Evolutionary conservation across 1,140 invertebrate genomes (phyloP).

Genomic region (Trinorchestia longiramus): DNA sequence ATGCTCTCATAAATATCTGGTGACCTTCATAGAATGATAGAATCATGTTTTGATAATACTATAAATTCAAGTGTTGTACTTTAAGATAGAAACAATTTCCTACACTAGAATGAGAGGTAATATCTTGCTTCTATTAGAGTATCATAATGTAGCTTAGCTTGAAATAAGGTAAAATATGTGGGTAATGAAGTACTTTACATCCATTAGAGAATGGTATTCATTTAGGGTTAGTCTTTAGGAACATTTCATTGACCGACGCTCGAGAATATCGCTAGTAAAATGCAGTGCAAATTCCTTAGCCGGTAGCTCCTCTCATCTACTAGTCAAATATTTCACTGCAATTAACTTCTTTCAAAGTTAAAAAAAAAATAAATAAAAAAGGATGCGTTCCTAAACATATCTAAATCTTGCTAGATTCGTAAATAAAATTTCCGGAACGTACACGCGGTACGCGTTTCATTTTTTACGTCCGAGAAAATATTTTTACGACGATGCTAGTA

Average conservation of each 20-base stretch:
- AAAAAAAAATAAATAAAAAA: background rate
- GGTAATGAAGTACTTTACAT: background rate
- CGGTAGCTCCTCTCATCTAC: background rate
- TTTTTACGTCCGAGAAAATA: background rate
- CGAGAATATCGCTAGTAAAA: background rate
- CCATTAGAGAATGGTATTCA: background rate
- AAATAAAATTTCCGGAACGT: background rate
- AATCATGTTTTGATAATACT: background rate
- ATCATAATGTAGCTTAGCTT: background rate
- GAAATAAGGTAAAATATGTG: background rate
- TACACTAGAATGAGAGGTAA: background rate
- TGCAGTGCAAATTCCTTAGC: background rate
- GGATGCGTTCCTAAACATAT: background rate
- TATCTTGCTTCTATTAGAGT: background rate
- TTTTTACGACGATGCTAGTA: background rate
- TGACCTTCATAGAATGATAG: background rate
- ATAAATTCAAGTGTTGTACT: background rate
- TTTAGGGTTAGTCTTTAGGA: background rate
- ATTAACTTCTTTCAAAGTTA: background rate
- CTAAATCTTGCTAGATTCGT: background rate
- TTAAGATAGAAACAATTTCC: background rate
- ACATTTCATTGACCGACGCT: background rate
- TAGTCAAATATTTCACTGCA: background rate
- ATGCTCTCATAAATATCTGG: background rate
- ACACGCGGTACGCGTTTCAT: background rate